Evolutionary conservation across 2,113 vertebrate species (phyloP).

Genomic region (Erinaceus europaeus): DNA sequence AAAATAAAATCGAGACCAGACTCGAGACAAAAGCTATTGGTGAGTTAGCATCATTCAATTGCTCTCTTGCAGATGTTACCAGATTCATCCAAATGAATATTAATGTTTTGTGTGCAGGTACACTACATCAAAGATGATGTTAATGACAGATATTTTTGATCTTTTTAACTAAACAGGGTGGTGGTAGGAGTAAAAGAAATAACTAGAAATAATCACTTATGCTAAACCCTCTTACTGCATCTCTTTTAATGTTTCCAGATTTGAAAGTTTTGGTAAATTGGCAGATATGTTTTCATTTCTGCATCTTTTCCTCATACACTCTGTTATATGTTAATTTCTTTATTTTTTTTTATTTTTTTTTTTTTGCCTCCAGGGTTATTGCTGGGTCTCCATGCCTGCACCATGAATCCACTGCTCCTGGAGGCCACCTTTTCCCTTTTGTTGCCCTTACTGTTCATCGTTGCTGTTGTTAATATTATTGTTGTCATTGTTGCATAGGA

Average conservation of each 20-base stretch:
- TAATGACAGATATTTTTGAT: not conserved
- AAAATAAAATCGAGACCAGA: not conserved
- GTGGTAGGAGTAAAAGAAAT: not conserved
- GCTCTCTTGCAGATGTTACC: too few relatives aligned
- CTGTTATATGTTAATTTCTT: not conserved
- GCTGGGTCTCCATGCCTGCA: too few relatives aligned
- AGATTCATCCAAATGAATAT: not conserved
- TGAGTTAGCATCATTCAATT: not conserved
- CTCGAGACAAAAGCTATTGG: not conserved
- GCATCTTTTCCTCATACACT: not conserved
- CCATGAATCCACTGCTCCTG: too few relatives aligned
- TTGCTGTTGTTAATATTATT: too few relatives aligned
- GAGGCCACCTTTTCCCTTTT: too few relatives aligned
- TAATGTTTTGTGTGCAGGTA: not conserved
- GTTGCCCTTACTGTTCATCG: too few relatives aligned
- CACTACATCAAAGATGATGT: too few relatives aligned
- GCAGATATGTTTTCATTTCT: not conserved
- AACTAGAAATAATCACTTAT: not conserved
- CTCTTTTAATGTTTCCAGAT: not conserved
- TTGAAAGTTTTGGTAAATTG: not conserved
- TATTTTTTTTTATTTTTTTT: too few relatives aligned
- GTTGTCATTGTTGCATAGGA: too few relatives aligned
- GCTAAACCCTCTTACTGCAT: not conserved
- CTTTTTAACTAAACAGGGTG: not conserved
- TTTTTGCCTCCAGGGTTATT: too few relatives aligned